Conservation (phyloP, 2,888 invertebrate genomes). For the Blomia tropicalis region DNA sequence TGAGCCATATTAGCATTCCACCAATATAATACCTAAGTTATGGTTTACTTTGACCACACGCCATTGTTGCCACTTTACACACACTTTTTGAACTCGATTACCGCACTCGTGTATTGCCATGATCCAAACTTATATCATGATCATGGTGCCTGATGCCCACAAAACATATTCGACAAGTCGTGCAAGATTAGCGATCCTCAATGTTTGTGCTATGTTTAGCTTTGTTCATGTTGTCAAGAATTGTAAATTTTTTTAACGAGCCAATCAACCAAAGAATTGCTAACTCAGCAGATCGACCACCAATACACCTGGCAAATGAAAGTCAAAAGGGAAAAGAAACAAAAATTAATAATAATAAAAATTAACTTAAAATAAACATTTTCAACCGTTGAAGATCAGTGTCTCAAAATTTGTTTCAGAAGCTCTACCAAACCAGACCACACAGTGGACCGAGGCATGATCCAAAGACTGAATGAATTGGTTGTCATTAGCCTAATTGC, state of each 20-base stretch:
- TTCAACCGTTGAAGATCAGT: too few species aligned
- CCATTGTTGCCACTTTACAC: conserved; percentile 7
- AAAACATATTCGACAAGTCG: conserved; percentile 14
- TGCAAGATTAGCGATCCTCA: conserved; percentile 12
- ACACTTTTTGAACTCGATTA: conserved; percentile 8
- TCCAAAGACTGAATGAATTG: too few species aligned
- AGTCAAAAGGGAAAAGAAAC: too few species aligned
- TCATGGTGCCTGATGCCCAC: too few species aligned
- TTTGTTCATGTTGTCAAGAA: not conserved
- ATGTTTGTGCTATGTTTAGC: too few species aligned
- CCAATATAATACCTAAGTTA: conserved; percentile 6
- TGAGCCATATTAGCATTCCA: conserved; percentile 6
- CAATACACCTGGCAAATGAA: too few species aligned
- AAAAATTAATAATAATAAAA: too few species aligned
- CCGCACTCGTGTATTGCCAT: not conserved
- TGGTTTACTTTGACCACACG: not conserved
- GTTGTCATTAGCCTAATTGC: conserved; percentile 15
- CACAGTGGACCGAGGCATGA: not conserved
- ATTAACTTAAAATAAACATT: too few species aligned
- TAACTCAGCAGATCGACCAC: not conserved
- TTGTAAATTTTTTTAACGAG: not conserved
- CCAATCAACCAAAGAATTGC: not conserved
- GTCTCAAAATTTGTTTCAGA: too few species aligned
- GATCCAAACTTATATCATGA: too few species aligned
- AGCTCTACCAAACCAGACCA: not conserved